Evolutionary conservation across 2,797 vertebrate genomes (phyloP).

Genomic region (Aphelocoma californica): DNA sequence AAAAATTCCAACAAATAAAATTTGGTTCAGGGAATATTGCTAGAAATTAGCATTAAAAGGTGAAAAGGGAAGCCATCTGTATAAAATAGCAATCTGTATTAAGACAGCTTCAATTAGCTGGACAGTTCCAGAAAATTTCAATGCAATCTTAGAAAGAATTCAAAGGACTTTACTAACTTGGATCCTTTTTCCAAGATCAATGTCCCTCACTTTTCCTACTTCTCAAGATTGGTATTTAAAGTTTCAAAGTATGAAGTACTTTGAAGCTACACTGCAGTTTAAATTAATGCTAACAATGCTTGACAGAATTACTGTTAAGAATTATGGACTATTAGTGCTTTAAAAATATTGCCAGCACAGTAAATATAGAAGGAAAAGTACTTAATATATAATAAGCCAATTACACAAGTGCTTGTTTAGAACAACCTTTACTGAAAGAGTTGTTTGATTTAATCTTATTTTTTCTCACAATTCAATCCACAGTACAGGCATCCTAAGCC

Average conservation of each 20-base stretch:
- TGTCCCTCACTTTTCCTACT: neutral
- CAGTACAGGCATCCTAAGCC: neutral
- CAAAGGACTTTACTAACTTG: neutral
- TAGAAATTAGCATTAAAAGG: neutral
- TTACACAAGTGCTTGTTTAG: neutral
- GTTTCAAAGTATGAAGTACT: neutral
- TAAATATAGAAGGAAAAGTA: neutral
- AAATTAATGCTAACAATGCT: neutral
- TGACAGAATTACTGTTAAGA: constrained; percentile 43
- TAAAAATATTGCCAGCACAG: neutral
- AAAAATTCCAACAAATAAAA: neutral
- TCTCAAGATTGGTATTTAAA: neutral
- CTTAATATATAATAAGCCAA: neutral
- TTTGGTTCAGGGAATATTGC: neutral
- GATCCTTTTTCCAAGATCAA: neutral
- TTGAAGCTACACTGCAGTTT: neutral
- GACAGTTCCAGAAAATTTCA: neutral
- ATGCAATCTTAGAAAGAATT: neutral
- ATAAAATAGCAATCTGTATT: neutral
- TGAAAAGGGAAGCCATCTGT: neutral
- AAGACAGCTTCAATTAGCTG: neutral
- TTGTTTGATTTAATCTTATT: neutral
- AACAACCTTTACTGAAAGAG: neutral
- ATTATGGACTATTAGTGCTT: neutral
- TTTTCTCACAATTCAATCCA: neutral